phyloP scores from a whole-genome alignment of 2,113 vertebrate genomes.

The Tachysurus vachellii region DNA sequence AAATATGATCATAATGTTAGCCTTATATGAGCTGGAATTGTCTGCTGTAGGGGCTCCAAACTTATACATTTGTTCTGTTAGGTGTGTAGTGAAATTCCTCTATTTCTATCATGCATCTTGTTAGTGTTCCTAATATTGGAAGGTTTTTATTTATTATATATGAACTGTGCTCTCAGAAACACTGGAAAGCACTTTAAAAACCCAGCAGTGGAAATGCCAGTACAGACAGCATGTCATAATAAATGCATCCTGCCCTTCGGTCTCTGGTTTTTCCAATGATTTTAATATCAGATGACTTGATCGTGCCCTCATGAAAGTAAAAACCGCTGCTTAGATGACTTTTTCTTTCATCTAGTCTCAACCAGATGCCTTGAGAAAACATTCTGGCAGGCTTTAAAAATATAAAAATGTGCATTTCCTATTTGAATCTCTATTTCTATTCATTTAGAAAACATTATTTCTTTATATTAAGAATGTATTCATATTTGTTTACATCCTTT shows the following conservation, averaged over 20 bases:
- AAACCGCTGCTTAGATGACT: not conserved
- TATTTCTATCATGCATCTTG: not conserved
- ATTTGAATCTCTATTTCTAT: not conserved
- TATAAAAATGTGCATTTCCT: not conserved
- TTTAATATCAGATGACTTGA: not conserved
- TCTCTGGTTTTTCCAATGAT: not conserved
- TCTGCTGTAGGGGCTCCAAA: not conserved
- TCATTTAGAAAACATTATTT: not conserved
- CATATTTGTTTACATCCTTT: not conserved
- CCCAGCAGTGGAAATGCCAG: not conserved
- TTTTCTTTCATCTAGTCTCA: not conserved
- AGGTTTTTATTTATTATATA: not conserved
- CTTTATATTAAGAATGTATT: not conserved
- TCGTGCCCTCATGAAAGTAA: not conserved
- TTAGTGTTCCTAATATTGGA: not conserved
- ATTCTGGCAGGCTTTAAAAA: not conserved
- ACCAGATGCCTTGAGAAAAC: not conserved
- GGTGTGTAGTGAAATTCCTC: not conserved
- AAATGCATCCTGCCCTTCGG: not conserved
- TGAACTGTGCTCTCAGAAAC: not conserved
- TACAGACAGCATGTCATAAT: not conserved
- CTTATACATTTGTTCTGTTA: not conserved
- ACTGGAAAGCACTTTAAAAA: not conserved
- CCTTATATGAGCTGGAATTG: not conserved
- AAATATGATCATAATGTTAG: not conserved